These are phyloP conservation scores for Drosophila setosimentum DNA, from an alignment of 2,888 invertebrate species.

Conservation along the genomic window DNA sequence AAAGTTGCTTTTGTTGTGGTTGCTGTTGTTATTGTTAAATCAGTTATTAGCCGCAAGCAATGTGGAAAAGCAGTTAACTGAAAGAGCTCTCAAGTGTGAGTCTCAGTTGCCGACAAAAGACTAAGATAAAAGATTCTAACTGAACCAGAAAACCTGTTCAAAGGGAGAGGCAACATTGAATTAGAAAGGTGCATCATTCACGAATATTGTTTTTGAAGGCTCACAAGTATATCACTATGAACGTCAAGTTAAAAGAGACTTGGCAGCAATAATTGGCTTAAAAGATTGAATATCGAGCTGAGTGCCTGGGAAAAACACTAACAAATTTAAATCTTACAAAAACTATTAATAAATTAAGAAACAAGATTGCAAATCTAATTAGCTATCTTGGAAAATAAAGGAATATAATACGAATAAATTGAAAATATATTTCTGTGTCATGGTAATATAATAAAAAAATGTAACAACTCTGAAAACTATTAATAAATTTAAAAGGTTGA, in stretches of 20 bases:
- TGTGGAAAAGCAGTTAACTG: conserved; percentile 40
- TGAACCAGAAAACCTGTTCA: conserved; percentile 1
- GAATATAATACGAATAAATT: neutral
- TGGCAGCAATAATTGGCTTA: neutral
- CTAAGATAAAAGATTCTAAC: conserved; percentile 8
- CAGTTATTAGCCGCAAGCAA: conserved; percentile 67
- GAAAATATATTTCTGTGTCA: neutral
- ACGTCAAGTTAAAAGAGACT: neutral
- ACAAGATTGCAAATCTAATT: neutral
- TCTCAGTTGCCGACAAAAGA: conserved; percentile 7
- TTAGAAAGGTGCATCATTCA: conserved; percentile 31
- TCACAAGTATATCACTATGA: neutral
- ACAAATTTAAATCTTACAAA: neutral
- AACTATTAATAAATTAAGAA: neutral
- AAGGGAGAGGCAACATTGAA: neutral
- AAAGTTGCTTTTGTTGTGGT: conserved; percentile 48
- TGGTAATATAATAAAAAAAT: neutral
- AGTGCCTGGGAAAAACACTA: neutral
- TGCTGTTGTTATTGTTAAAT: conserved; percentile 52
- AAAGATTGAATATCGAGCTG: neutral
- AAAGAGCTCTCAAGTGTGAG: conserved; percentile 25
- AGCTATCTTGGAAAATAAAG: neutral
- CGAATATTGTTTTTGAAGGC: neutral
- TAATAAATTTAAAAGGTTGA: too few relatives aligned
- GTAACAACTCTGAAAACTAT: neutral